Evolutionary conservation across 2,113 vertebrate species (phyloP), one percentile per base, ranked within the genome.

Genomic region (Tragelaphus imberbis): DNA sequence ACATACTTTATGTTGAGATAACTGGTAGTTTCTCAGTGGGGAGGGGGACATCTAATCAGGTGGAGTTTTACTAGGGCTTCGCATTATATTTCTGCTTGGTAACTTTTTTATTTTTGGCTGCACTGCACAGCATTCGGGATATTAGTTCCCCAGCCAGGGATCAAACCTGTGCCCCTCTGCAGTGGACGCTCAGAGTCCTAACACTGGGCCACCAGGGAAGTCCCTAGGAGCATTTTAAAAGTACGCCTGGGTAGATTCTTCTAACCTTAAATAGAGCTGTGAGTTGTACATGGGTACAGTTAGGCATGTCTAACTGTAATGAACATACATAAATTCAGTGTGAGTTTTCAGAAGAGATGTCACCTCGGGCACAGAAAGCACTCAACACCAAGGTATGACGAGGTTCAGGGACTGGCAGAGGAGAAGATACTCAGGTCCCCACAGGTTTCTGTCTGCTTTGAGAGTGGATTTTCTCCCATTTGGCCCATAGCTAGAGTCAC

Each of bases 21-120:
- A 95, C 82, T 95, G 90, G 97, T 92, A 91, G 86, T 97, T 98
- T 88, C 84, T 47, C 61, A 47, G 30, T n/a, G 51, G 16, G 14
- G 13, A 61, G 44, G 59, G 91, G 85, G 55, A 94, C 94, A 56
- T 84, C 95, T 53, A 91, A n/a, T 30, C 61, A 59, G 80, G 81
- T 1, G 0, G n/a, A 90, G 71, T 93, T 7, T 58, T 87, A 25
- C 25, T 80, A 77, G 19, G 71, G 21, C 90, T 77, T 89, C 23
- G 47, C 49, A 9, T 58, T 68, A 2, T 81, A n/a, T 40, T 93
- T 80, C 68, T 68, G 14, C 44, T 55, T 55, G 19, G 51, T 61
- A 71, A 33, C 56, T 85, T 84, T 86, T 44, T 44, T 15, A 44
- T 51, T 51, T 81, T 53, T 81, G 49, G 79, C 79, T 81, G 79